Evolutionary conservation across 1,140 invertebrate genomes (phyloP), one percentile per base, ranked within the genome.

Genomic region (Thaumatotibia leucotreta): DNA sequence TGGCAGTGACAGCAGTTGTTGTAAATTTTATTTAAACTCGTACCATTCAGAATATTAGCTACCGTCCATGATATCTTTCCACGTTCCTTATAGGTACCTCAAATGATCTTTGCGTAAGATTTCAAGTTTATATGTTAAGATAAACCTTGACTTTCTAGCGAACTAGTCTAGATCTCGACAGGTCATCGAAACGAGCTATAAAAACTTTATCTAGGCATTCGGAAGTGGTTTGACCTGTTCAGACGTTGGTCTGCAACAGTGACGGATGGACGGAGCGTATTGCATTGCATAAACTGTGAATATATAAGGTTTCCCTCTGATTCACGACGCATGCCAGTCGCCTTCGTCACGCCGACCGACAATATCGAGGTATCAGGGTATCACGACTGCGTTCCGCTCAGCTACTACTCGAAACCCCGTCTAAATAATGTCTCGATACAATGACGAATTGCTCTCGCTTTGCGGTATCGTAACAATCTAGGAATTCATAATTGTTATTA

Each of bases 231-330:
- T 24, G 68, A 58, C 39, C 65, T 69, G 61, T 39, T 54, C 64
- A 72, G 69, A 73, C 74, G 73, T 79, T 73, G 74, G 74, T 77
- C 72, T 79, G 72, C 69, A 80, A 74, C 75, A 77, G 74, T 86
- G 83, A 81, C 73, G 76, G 78, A 82, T 78, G 75, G 74, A 74
- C 73, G 70, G 72, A 75, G 69, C 75, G 80, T 73, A 80, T 85
- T 84, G 82, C 80, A 88, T 85, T 85, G 82, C 80, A 88, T 84
- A 88, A 88, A 86, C 84, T 86, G 68, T 80, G 78, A 80, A 89
- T 87, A 82, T 86, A 82, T 86, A 88, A 77, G 86, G 85, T 86
- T 86, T 88, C 83, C 80, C 78, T 79, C 79, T 90, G 88, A 89
- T 87, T 90, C 88, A 90, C 84, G 78, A 75, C 66, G 83, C 86